Evolutionary conservation across 2,888 invertebrate species (phyloP), one percentile per base, ranked within the genome.

Genomic region (Agrochola lychnidis): DNA sequence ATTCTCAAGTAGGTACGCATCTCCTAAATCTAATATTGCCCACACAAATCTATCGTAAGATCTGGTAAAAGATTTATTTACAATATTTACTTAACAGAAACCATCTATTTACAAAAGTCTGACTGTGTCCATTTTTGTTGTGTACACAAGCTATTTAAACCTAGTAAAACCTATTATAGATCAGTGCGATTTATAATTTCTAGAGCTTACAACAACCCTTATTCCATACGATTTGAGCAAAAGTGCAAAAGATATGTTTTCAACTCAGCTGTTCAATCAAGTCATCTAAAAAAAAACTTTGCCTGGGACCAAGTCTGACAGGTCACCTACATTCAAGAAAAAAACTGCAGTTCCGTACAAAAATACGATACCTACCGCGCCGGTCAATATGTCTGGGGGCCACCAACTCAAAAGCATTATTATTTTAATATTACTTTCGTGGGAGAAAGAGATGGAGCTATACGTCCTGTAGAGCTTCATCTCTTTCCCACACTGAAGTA

Each of bases 161-260:
- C 71, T 53, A 30, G 10, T 2, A 30, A 36, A 48, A 51, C n/a
- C 2, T 59, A 78, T 14, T 42, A 4, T 40, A 73, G 14, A 71
- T 62, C 72, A 79, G 71, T 77, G 30, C 80, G 48, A 73, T 63
- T 56, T 40, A 72, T 56, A 40, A 63, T 63, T 42, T 51, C 5
- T 63, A 73, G 7, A 22, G 10, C 22, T 25, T 62, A 48, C 22
- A 36, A 22, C 16, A 56, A 73, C 63, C 40, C 25, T 30, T 81
- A 64, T 45, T 48, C 56, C 63, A 63, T 45, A 81, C 6, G 7
- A 51, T 81, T 78, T 78, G 74, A 78, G 78, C 81, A 73, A 42
- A 56, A 48, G 2, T 73, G 12, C 40, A 7, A 19, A 16, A 25
- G 25, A 45, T 45, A 30, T 70, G n/a, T 61, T 45, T 69, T 42